Conservation (phyloP, 2,797 vertebrate genomes). For the Typhlichthys eigenmanni region DNA sequence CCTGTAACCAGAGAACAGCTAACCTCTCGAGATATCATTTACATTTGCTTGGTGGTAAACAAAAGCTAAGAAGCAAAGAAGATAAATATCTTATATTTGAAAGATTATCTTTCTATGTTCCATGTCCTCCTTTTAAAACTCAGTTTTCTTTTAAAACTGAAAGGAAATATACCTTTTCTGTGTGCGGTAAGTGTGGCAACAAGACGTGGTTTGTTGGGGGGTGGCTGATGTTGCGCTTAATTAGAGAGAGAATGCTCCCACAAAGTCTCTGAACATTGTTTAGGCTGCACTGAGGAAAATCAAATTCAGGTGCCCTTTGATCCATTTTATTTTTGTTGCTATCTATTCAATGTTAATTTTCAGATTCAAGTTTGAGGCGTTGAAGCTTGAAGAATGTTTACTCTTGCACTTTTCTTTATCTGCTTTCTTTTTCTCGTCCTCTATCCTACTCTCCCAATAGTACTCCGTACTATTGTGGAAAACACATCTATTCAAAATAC, state of each 20-base stretch:
- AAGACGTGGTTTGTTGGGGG: conserved; percentile 28
- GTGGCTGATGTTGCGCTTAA: conserved; percentile 39
- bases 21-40: not conserved
- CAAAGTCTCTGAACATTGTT: conserved; percentile 38
- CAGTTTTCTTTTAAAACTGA: conserved; percentile 10
- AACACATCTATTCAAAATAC: too few species aligned
- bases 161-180: conserved; percentile 39
- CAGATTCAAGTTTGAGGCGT: conserved; percentile 30
- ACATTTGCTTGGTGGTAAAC: not conserved
- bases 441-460: not conserved
- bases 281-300: conserved; percentile 37
- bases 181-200: conserved; percentile 24
- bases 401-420: conserved; percentile 2
- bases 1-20: conserved; percentile 35
- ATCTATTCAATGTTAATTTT: conserved; percentile 48
- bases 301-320: conserved; percentile 55
- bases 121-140: not conserved
- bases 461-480: too few species aligned
- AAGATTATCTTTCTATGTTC: not conserved
- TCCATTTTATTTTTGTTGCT: conserved; percentile 57
- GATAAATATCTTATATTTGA: conserved; percentile 22
- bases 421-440: conserved; percentile 1
- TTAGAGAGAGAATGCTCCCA: conserved; percentile 53
- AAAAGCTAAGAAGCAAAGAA: not conserved
- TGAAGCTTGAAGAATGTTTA: conserved; percentile 24